Evolutionary conservation across 2,113 vertebrate species (phyloP), one percentile per base, ranked within the genome.

Genomic region (Charadrius vociferus): DNA sequence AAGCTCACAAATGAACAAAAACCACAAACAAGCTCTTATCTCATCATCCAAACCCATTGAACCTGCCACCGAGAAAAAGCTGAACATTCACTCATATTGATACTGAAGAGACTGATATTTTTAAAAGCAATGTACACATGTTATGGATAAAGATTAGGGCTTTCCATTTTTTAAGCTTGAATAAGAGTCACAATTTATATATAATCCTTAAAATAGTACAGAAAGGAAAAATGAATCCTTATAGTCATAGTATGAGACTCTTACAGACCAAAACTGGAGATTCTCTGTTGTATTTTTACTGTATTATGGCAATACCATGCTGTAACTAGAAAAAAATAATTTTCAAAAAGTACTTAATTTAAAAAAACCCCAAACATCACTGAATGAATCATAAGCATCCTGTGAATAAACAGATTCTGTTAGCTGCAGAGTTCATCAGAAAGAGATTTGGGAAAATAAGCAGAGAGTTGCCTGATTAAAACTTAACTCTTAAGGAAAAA

Each of bases 271-370:
- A 63, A 66, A 14, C 0, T 27, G 4, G 17, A 81, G n/a, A 81
- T 13, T 2, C 6, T 74, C 30, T 43, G 22, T 18, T 53, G 15
- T 13, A 21, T 62, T 95, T 91, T 93, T 93, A 66, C 43, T 26
- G 89, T 75, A 73, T 73, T 90, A 84, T 14, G 47, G 45, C 49
- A 88, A 93, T 78, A 95, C 55, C 41, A 83, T 52, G 43, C 50
- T 75, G 26, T 67, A 93, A 95, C 39, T 62, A 94, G 63, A 92
- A 95, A 96, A 96, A 95, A 95, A 15, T 36, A 5, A 59, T 87
- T 91, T 94, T 70, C 55, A 88, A 81, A 95, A 96, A 71, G 10
- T 86, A 84, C n/a, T 81, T 94, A 86, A 89, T 88, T 88, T 43
- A 43, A 37, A 63, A 73, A 85, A 22, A 75, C 7, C 26, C 19